Percentiles rank a stretch among this genome's conserved stretches.
phyloP scores from a whole-genome alignment of 2,888 invertebrate species.

The Philhelius pedissequus region DNA sequence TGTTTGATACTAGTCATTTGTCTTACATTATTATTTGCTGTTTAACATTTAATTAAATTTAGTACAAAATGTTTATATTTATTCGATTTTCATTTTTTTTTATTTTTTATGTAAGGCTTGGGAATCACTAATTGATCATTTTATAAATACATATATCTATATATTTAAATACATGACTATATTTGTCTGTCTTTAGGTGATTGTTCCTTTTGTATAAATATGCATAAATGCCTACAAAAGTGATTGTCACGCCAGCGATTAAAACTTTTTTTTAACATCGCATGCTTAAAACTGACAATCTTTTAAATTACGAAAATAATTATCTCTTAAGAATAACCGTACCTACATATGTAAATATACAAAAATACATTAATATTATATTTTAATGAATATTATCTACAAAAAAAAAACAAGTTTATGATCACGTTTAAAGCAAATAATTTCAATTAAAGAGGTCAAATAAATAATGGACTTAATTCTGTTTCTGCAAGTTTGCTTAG shows the following conservation, averaged over 20 bases:
- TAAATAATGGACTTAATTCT: no score
- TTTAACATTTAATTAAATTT: slow-evolving; percentile 26
- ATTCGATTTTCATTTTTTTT: slow-evolving; percentile 32
- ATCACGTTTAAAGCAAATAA: no score
- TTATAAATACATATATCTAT: neutral
- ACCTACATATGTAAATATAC: slow-evolving; percentile 36
- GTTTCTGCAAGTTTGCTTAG: no score
- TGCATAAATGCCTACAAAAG: slow-evolving; percentile 18
- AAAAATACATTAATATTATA: slow-evolving; percentile 44
- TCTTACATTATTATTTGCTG: slow-evolving; percentile 22
- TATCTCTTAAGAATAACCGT: neutral
- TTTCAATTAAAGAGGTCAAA: no score
- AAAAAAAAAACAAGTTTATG: no score
- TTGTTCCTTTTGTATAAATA: slow-evolving; percentile 36
- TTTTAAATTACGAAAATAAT: slow-evolving; percentile 35
- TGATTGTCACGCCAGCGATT: slow-evolving; percentile 45
- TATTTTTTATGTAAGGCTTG: slow-evolving; percentile 51
- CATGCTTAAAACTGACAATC: slow-evolving; percentile 46
- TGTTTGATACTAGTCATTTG: neutral
- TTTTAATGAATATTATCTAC: slow-evolving; percentile 9
- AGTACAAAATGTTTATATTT: slow-evolving; percentile 52
- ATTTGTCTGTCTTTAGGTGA: slow-evolving; percentile 37
- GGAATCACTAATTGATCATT: slow-evolving; percentile 60
- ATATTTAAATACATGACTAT: slow-evolving; percentile 10
- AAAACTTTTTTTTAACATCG: neutral